Conservation (phyloP, 2,113 vertebrate genomes). For the Cephalopholis sonnerati region DNA sequence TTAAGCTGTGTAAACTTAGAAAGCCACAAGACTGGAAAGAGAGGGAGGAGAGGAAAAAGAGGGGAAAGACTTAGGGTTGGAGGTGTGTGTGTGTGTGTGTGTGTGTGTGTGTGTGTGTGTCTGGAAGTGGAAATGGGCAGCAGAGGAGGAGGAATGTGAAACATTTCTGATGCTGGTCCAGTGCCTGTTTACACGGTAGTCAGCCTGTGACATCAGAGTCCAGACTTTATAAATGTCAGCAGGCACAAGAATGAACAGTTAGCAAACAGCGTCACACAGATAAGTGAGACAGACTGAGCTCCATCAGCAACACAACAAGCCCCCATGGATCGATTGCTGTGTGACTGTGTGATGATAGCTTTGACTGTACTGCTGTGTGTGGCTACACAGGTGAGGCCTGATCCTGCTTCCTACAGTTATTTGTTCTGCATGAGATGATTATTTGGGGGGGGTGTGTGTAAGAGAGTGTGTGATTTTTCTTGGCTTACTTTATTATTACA, state of each 20-base stretch:
- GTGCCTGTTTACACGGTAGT: conserved; percentile 84
- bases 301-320: conserved; percentile 44
- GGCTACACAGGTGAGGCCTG: conserved; percentile 81
- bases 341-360: conserved; percentile 54
- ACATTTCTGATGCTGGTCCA: conserved; percentile 83
- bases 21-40: conserved; percentile 69
- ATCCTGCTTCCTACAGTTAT: conserved; percentile 5
- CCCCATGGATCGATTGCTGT: conserved; percentile 74
- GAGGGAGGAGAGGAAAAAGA: conserved; percentile 60
- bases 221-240: conserved; percentile 85
- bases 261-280: conserved; percentile 70
- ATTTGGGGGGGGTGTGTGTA: background rate
- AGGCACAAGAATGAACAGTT: conserved; percentile 66
- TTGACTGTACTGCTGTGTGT: conserved; percentile 75
- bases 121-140: conserved; percentile 79
- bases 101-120: conserved; percentile 39
- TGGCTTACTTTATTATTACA: background rate
- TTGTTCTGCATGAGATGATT: background rate
- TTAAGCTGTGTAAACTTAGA: conserved; percentile 72
- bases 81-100: conserved; percentile 42
- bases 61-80: conserved; percentile 45
- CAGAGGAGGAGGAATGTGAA: conserved; percentile 85
- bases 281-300: conserved; percentile 51
- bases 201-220: conserved; percentile 85
- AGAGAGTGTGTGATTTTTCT: background rate